Base-by-base conservation (phyloP, 37 sponge, comb jelly and placozoan species). In the Oopsacas minuta region DNA sequence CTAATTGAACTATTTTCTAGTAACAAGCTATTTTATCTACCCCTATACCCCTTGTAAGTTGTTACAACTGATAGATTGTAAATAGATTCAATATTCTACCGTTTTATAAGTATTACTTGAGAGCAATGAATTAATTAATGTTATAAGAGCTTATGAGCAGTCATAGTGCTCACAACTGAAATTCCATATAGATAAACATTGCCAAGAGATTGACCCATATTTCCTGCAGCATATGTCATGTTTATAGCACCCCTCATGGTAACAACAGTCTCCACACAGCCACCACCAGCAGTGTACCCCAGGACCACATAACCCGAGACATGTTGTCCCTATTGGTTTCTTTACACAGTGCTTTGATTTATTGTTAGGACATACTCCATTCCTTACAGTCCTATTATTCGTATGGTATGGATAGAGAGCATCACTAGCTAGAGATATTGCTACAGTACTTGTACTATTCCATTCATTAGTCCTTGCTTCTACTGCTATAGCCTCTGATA, bases 201-300 rank as follows among this genome's bases (percentile, higher is more conserved):
- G 37, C 49, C 49, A 42, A 1, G 35, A 8, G 36, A 1, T 1
- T 3, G 5, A 82, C 1, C 36, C 22, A 30, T 82, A 15, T 1
- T 37, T 8, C 8, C 25, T 15, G 36, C 83, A 82, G 83, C 83
- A 82, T 1, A 82, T 36, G 37, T 82, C 83, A 82, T 82, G 83
- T 32, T 82, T 1, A 8, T 82, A 82, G 83, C 83, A 82, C 36
- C 83, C 83, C 36, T 82, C 36, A 37, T 82, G 36, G 83, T 35
- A 82, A 37, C 83, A 82, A 30, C 83, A 82, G 83, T 30, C 36
- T 35, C 36, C 83, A 82, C 83, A 82, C 36, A 82, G 37, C 83
- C 83, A 82, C 8, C 23, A 23, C 83, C 83, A 82, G 37, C 83
- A 82, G 0, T 36, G 3, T 1, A 25, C 36, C 37, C 36, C 83